Evolutionary conservation across 2,888 invertebrate species (phyloP), one percentile per base, ranked within the genome.

Genomic region (Frankliniella intonsa): DNA sequence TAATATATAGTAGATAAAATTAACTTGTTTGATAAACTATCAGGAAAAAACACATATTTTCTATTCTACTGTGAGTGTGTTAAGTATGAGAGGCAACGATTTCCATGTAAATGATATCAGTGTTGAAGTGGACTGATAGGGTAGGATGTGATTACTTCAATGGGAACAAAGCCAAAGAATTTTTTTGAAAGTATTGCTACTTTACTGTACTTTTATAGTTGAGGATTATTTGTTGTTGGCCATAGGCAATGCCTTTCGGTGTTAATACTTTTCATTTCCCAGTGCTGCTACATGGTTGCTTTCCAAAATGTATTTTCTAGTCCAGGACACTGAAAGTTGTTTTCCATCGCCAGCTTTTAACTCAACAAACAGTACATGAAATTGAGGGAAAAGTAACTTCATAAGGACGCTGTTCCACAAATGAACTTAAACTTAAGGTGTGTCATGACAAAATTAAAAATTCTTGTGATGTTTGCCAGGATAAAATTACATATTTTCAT

Each of bases 81-180:
- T 76, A 12, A 76, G 22, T 76, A 76, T 76, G 90, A 89, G 90
- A 90, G 89, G 90, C 89, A 89, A 90, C 80, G 88, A 90, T 90
- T 90, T 90, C 90, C 90, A 90, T 90, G 90, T 90, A 82, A 83
- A 84, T 76, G 69, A 76, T 76, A 76, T 76, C 69, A 76, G 69
- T 76, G 69, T 76, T 76, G 69, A 76, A 76, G 69, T 76, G 25
- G 69, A 76, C 69, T 76, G 69, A 76, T 76, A 76, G 69, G 38
- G 84, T 84, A 84, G 84, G 84, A 84, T 85, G 86, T 85, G 91
- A 92, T 92, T 92, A 93, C 92, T 93, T 92, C 87, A 91, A 92
- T 76, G 69, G 93, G 93, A 93, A 93, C 92, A 93, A 93, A 93
- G 92, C 92, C 93, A 93, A 93, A 93, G 93, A 93, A 93, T 93